A percentile compares a stretch with the other conserved stretches of the same genome.
Conservation (phyloP, 2,797 vertebrate genomes). For the Enteromius thamalakanensis region DNA sequence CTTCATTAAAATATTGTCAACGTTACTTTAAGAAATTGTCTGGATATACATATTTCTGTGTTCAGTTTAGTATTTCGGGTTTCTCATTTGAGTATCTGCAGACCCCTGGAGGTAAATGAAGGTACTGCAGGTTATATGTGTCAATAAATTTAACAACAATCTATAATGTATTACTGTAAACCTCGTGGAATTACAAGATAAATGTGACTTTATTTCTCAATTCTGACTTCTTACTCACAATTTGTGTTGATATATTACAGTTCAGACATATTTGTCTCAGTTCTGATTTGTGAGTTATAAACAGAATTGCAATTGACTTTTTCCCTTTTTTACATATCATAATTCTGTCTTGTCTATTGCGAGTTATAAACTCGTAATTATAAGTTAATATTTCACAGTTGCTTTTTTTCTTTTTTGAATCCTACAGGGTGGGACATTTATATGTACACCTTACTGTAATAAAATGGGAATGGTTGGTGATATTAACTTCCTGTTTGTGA, state of each 20-base stretch:
- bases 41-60: neutral
- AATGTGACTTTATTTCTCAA: neutral
- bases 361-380: neutral
- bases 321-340: neutral
- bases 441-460: too few species aligned
- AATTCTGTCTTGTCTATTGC: neutral
- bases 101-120: neutral
- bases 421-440: too few species aligned
- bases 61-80: neutral
- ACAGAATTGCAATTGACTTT: neutral
- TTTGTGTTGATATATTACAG: neutral
- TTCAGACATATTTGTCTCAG: neutral
- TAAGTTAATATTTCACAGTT: neutral
- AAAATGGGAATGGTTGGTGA: too few species aligned
- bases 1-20: neutral
- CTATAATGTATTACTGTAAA: neutral
- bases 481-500: too few species aligned
- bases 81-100: neutral
- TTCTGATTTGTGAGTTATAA: neutral
- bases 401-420: too few species aligned
- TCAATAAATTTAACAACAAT: neutral
- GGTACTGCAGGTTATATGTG: neutral
- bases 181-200: neutral
- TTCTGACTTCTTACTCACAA: neutral
- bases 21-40: neutral